Conservation (phyloP, 2,888 invertebrate genomes). For the Cristatella mucedo region DNA sequence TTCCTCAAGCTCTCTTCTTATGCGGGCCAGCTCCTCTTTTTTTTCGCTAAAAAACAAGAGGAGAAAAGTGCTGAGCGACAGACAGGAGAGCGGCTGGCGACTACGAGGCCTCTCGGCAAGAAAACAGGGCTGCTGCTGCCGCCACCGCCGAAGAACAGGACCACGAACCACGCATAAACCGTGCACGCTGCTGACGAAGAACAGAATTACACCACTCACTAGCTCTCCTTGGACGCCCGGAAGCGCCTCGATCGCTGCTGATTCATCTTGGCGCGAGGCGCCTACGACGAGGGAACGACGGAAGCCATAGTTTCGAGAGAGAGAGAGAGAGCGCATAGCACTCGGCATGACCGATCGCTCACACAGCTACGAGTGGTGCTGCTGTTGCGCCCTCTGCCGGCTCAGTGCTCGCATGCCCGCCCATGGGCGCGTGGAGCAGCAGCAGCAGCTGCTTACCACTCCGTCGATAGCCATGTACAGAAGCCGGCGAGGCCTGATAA, state of each 20-base stretch:
- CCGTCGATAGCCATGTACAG: conserved; percentile 99
- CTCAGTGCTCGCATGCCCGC: no score
- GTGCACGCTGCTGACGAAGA: not conserved
- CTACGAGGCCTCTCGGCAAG: not conserved
- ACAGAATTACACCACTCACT: conserved; percentile 17
- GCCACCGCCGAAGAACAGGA: not conserved
- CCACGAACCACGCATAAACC: not conserved
- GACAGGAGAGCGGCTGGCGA: not conserved
- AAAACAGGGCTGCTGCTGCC: not conserved
- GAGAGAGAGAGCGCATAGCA: no score
- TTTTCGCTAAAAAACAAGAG: conserved; percentile 21
- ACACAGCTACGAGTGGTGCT: no score
- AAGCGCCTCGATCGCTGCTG: conserved; percentile 92
- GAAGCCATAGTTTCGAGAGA: no score
- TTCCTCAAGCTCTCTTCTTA: conserved; percentile 28
- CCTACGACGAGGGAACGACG: no score
- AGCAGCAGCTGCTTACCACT: no score
- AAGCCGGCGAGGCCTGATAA: conserved; percentile 70
- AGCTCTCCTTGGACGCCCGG: conserved; percentile 79
- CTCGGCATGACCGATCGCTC: no score
- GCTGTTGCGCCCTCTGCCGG: no score
- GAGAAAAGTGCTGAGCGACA: not conserved
- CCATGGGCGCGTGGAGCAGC: no score
- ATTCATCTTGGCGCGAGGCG: conserved; percentile 98
- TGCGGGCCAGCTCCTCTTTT: conserved; percentile 56